Conservation (phyloP, 2,113 vertebrate species). For the Anguilla japonica region DNA sequence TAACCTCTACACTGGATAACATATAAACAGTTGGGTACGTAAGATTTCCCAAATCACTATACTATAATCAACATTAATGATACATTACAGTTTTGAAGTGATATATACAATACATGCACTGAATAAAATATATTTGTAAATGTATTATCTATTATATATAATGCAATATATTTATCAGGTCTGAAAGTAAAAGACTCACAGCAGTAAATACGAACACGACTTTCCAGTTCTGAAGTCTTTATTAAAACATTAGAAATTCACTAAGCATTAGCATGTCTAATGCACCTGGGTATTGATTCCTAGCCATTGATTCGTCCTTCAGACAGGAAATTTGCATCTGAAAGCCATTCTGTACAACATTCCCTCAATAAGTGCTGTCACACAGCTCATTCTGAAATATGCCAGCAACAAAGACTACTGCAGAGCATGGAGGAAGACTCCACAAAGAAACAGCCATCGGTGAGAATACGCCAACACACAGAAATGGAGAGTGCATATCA, state of each 20-base stretch:
- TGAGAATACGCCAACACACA: slow-evolving; percentile 4
- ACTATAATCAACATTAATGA: too few relatives aligned
- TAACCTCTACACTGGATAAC: background rate
- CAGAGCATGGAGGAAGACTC: background rate
- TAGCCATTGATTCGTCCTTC: background rate
- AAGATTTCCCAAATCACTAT: background rate
- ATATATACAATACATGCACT: too few relatives aligned
- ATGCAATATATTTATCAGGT: background rate
- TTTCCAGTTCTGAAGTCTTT: background rate
- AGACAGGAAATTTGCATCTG: background rate
- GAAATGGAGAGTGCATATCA: background rate
- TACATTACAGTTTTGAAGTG: too few relatives aligned
- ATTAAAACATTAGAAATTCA: background rate
- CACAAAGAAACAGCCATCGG: background rate
- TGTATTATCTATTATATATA: too few relatives aligned
- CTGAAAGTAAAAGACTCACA: background rate
- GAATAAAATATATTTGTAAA: too few relatives aligned
- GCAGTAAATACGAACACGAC: background rate
- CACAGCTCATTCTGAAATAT: background rate
- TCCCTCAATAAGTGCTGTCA: background rate
- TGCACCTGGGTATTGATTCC: background rate
- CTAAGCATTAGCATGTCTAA: background rate
- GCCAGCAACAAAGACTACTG: background rate
- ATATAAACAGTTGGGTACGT: background rate
- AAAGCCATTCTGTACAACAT: background rate